These are phyloP conservation scores for Cirrhinus mrigala DNA, from an alignment of 2,797 vertebrate genomes.

Conservation along the genomic window DNA sequence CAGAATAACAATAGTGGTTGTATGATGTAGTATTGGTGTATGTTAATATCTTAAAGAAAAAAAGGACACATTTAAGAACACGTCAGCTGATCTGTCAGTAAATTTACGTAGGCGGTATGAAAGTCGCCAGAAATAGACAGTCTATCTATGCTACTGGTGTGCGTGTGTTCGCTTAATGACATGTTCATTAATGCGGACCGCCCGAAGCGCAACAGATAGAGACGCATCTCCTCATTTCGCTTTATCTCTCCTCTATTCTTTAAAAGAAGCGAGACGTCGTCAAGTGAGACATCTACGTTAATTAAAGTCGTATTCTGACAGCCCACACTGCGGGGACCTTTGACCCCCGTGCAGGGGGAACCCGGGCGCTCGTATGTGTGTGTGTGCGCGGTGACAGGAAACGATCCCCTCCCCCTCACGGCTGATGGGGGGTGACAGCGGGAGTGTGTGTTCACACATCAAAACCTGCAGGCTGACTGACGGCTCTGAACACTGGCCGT, in stretches of 20 bases:
- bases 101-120: background rate
- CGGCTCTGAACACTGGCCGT: conserved; percentile 64
- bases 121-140: conserved; percentile 16
- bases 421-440: conserved; percentile 59
- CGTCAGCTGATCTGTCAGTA: conserved; percentile 16
- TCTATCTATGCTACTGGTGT: conserved; percentile 14
- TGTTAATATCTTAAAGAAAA: conserved; percentile 29
- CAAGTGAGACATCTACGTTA: conserved; percentile 63
- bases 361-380: background rate
- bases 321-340: conserved; percentile 69
- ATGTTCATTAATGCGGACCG: conserved; percentile 69
- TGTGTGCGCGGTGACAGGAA: conserved; percentile 31
- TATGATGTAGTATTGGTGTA: background rate
- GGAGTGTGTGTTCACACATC: conserved; percentile 71
- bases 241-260: conserved; percentile 55
- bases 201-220: conserved; percentile 63
- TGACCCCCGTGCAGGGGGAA: conserved; percentile 65
- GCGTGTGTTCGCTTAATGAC: conserved; percentile 37
- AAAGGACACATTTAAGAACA: conserved; percentile 22
- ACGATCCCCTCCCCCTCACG: background rate
- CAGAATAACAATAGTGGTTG: background rate
- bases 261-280: conserved; percentile 11
- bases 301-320: conserved; percentile 65
- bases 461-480: conserved; percentile 73
- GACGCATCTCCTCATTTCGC: conserved; percentile 38